Percentiles rank a stretch among this genome's conserved stretches.
phyloP scores from a whole-genome alignment of 2,888 invertebrate genomes.

The Dolomedes plantarius region DNA sequence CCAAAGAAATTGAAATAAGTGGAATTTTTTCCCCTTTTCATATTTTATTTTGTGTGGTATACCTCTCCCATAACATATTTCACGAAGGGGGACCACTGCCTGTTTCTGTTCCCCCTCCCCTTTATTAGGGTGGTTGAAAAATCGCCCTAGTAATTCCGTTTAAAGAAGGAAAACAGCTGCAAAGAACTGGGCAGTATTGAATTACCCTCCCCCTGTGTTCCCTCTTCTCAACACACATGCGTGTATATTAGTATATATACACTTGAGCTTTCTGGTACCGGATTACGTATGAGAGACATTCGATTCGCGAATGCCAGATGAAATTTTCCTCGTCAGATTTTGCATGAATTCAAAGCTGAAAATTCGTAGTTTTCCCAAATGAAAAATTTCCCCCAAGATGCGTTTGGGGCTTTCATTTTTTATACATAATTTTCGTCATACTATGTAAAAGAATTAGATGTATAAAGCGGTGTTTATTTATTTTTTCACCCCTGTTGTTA shows the following conservation, averaged over 20 bases:
- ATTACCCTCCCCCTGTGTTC: neutral
- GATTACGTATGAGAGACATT: neutral
- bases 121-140: conserved; percentile 18
- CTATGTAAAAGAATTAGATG: too few relatives aligned
- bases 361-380: too few relatives aligned
- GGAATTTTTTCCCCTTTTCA: neutral
- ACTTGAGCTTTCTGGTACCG: neutral
- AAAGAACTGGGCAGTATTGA: conserved; percentile 11
- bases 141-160: neutral
- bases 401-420: too few relatives aligned
- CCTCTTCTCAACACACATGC: neutral
- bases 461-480: too few relatives aligned
- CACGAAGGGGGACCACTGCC: neutral
- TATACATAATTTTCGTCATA: too few relatives aligned
- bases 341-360: neutral
- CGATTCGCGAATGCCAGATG: neutral
- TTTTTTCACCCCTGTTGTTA: too few relatives aligned
- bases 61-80: neutral
- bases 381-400: too few relatives aligned
- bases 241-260: neutral
- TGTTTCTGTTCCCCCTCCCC: neutral
- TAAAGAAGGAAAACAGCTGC: conserved; percentile 16
- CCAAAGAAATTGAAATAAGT: conserved; percentile 2
- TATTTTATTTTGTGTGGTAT: neutral
- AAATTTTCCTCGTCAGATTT: neutral